Evolutionary conservation across 2,888 invertebrate species (phyloP).

Genomic region (Drosophila neotestacea): DNA sequence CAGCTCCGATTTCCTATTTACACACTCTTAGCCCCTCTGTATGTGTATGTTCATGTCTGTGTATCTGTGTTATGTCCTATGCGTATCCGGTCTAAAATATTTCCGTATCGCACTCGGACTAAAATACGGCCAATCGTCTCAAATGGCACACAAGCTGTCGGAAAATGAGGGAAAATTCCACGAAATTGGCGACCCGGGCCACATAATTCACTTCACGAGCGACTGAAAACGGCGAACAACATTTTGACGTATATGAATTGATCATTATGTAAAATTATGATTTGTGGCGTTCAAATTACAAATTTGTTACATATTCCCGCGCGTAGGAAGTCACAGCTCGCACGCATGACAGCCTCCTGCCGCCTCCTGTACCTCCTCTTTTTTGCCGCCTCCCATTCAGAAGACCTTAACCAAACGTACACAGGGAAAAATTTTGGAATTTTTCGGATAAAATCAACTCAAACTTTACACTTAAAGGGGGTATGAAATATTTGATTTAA

Average conservation of each 20-base stretch:
- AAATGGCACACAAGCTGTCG: constrained; percentile 18
- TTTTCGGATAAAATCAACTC: too few relatives aligned
- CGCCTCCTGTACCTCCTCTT: neutral
- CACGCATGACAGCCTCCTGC: constrained; percentile 37
- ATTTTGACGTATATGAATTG: constrained; percentile 80
- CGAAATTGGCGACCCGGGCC: constrained; percentile 46
- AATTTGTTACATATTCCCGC: constrained; percentile 68
- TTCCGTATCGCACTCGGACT: constrained; percentile 31
- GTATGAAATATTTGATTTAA: too few relatives aligned
- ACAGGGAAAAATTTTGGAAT: too few relatives aligned
- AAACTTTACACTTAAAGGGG: too few relatives aligned
- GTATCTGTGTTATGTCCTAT: constrained; percentile 33
- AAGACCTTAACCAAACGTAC: constrained; percentile 12
- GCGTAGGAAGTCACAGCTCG: constrained; percentile 53
- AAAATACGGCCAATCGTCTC: constrained; percentile 36
- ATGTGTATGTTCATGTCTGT: neutral
- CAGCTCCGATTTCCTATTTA: constrained; percentile 7
- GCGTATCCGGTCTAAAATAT: constrained; percentile 46
- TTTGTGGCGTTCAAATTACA: constrained; percentile 81
- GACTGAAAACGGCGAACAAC: constrained; percentile 42
- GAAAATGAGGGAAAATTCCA: constrained; percentile 41
- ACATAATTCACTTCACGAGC: constrained; percentile 61
- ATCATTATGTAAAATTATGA: constrained; percentile 82
- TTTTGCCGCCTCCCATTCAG: neutral
- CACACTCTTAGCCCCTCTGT: neutral